Base-by-base conservation (phyloP, 2,888 invertebrate genomes). In the Mantis religiosa region DNA sequence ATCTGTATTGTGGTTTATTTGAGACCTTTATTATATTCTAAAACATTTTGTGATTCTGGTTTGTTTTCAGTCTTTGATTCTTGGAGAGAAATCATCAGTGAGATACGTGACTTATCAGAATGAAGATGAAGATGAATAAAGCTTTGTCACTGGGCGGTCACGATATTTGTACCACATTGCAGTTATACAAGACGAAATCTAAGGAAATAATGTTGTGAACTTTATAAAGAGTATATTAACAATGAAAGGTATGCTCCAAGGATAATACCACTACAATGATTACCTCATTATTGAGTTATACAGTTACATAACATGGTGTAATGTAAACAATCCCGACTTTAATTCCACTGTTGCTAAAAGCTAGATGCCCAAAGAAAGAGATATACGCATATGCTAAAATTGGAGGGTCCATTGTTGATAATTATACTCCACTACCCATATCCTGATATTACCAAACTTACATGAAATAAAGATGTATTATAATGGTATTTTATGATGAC, bases 81-180 rank as follows among this genome's bases (percentile, higher is more conserved):
- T 97, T 92, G 98, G 97, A 90, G 98, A 98, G 92, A 97, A 98
- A 91, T 97, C 98, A 88, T 97, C 98, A 84, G 98, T 99, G 71
- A 96, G 98, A 91, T 99, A 99, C 94, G 98, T 98, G 89, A 98
- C 98, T 92, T 99, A 98, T 94, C 97, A 98, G 93, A 98, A 98
- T 93, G 98, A 98, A 92, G 98, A 98, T 91, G 98, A 98, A 91
- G 97, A 97, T 90, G 96, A 96, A 92, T 95, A 95, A 41, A 88
- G 47, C 47, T 25, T 15, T 47, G 14, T 20, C 41, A 34, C 20
- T 27, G 25, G 20, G 54, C 54, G 54, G 41, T 85, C 85, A 47
- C 28, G 25, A 30, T 54, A 82, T 85, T 85, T 47, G 54, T 47
- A 47, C 41, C 27, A 27, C 84, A 85, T 27, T 47, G 20, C 54